Evolutionary conservation across 37 sponge, comb jelly and placozoan species (phyloP).

Genomic region (Chondrosia reniformis): DNA sequence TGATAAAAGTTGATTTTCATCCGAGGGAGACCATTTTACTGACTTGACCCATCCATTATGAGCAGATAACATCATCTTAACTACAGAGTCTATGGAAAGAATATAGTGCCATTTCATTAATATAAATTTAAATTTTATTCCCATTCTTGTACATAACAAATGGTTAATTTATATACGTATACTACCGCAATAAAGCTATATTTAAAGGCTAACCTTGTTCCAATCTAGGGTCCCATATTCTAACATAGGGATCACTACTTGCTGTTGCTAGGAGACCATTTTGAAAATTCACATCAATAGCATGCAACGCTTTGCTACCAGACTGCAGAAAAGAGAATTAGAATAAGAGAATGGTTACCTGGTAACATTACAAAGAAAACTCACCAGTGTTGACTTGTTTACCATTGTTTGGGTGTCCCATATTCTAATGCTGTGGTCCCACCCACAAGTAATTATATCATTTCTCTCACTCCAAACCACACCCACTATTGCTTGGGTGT

Average conservation of each 20-base stretch:
- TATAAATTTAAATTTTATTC: no score
- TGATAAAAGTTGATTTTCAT: conserved; percentile 76
- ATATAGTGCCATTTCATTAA: background rate
- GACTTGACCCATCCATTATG: conserved; percentile 82
- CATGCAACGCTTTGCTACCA: conserved; percentile 63
- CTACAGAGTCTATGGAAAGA: conserved; percentile 35
- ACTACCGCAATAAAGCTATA: no score
- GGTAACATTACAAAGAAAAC: background rate
- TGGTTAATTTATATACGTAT: no score
- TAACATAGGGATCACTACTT: conserved; percentile 60
- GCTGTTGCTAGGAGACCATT: conserved; percentile 63
- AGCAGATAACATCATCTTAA: conserved; percentile 52
- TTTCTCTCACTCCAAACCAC: conserved; percentile 54
- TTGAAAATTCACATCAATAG: conserved; percentile 25
- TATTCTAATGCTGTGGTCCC: conserved; percentile 78
- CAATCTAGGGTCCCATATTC: conserved; percentile 81
- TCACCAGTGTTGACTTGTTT: conserved; percentile 68
- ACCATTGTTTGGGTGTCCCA: conserved; percentile 68
- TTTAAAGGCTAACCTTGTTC: no score
- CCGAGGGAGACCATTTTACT: conserved; percentile 66
- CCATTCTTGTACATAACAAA: no score
- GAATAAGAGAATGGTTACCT: no score
- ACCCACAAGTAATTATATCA: conserved; percentile 64
- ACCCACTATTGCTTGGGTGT: conserved; percentile 57
- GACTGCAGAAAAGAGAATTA: conserved; percentile 43